Evolutionary conservation across 1,140 invertebrate genomes (phyloP).

Genomic region (Leptonema lineaticorne): DNA sequence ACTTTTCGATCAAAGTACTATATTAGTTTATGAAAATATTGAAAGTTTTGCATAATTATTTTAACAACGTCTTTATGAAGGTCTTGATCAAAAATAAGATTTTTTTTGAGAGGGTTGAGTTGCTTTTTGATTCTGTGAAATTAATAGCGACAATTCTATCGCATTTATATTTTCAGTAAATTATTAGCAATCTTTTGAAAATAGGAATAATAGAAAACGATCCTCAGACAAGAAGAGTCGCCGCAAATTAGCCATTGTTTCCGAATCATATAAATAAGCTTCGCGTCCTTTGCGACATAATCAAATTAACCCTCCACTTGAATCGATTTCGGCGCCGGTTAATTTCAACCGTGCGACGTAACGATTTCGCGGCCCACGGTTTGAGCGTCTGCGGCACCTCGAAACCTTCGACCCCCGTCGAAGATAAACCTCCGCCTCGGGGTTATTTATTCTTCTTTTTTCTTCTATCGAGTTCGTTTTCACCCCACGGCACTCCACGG

Average conservation of each 20-base stretch:
- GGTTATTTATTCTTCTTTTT: slow-evolving; percentile 8
- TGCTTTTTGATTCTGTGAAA: not conserved
- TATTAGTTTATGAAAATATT: too few relatives aligned
- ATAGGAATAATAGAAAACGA: too few relatives aligned
- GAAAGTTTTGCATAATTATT: too few relatives aligned
- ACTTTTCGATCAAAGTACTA: too few relatives aligned
- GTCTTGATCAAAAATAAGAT: too few relatives aligned
- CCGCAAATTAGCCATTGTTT: not conserved
- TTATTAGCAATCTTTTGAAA: too few relatives aligned
- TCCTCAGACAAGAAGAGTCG: not conserved
- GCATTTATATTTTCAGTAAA: too few relatives aligned
- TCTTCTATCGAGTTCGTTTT: too few relatives aligned
- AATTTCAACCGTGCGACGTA: not conserved
- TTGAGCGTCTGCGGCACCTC: not conserved
- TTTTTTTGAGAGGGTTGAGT: too few relatives aligned
- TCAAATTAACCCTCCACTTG: not conserved
- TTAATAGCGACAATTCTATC: too few relatives aligned
- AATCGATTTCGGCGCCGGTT: not conserved
- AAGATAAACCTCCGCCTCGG: slow-evolving; percentile 11
- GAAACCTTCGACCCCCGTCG: not conserved
- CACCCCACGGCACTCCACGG: not conserved
- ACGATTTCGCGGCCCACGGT: not conserved
- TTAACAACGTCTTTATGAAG: too few relatives aligned
- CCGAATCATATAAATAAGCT: not conserved
- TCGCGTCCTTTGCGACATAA: not conserved